phyloP scores from a whole-genome alignment of 2,113 vertebrate species.

The Ancistrus triradiatus region DNA sequence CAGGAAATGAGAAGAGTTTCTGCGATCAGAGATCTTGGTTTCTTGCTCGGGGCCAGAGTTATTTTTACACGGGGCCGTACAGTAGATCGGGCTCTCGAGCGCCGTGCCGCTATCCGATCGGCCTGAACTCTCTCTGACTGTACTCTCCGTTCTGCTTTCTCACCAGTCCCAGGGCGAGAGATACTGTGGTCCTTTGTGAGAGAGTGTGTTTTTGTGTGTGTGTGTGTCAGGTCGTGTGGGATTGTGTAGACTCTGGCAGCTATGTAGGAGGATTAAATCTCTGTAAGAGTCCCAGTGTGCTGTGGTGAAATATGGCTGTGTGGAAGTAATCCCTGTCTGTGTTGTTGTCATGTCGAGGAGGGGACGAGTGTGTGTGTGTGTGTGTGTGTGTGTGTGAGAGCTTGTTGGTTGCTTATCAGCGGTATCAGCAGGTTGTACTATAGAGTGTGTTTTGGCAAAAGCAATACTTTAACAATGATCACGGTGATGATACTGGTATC shows the following conservation, averaged over 20 bases:
- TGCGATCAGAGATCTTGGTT: slow-evolving; percentile 49
- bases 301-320: slow-evolving; percentile 44
- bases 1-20: slow-evolving; percentile 54
- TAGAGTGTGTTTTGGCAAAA: no score
- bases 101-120: slow-evolving; percentile 33
- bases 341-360: slow-evolving; percentile 53
- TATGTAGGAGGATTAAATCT: slow-evolving; percentile 45
- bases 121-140: slow-evolving; percentile 32
- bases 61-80: slow-evolving; percentile 47
- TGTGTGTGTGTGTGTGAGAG: slow-evolving; percentile 8
- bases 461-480: no score
- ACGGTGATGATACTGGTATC: no score
- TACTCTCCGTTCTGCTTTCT: slow-evolving; percentile 14
- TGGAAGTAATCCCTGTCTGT: slow-evolving; percentile 49
- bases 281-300: slow-evolving; percentile 43
- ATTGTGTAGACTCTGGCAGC: slow-evolving; percentile 42
- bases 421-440: no score
- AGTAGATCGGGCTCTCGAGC: slow-evolving; percentile 27
- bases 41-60: slow-evolving; percentile 39
- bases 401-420: no score
- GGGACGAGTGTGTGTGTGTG: slow-evolving; percentile 27
- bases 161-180: slow-evolving; percentile 19
- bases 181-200: slow-evolving; percentile 45
- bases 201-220: slow-evolving; percentile 22
- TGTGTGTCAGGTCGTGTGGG: slow-evolving; percentile 40